These are phyloP conservation scores for Hemicentrotus pulcherrimus DNA, from an alignment of 35 echinoderm and acorn worm species.

Conservation along the genomic window DNA sequence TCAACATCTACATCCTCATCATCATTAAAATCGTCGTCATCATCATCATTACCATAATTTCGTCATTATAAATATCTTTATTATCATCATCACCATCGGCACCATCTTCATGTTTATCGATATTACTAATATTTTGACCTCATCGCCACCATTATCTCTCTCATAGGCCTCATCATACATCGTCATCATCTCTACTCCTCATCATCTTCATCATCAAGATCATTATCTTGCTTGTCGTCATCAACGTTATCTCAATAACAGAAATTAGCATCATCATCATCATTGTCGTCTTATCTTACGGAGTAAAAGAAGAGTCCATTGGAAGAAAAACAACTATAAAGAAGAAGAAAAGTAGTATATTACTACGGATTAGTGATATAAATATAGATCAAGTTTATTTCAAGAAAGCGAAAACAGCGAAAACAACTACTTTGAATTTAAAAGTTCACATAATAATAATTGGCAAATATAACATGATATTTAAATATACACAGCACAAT, in stretches of 20 bases:
- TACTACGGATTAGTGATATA: not conserved
- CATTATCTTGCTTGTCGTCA: not conserved
- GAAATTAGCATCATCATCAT: not conserved
- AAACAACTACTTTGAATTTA: not conserved
- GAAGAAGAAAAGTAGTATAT: not conserved
- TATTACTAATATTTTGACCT: too few relatives aligned
- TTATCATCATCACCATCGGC: not conserved
- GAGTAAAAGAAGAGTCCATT: too few relatives aligned
- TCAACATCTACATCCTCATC: not conserved
- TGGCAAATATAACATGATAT: conserved; percentile 1
- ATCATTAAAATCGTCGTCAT: not conserved
- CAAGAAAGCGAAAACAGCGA: not conserved
- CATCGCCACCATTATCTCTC: too few relatives aligned
- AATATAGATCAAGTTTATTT: conserved; percentile 20
- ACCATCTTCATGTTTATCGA: not conserved
- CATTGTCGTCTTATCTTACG: not conserved
- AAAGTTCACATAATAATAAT: not conserved
- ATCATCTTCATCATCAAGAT: not conserved
- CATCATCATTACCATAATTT: not conserved
- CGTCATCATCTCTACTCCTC: too few relatives aligned
- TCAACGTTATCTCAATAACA: not conserved
- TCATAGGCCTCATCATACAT: too few relatives aligned
- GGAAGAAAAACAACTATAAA: too few relatives aligned
- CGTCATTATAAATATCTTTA: not conserved
- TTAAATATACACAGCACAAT: conserved; percentile 19